Evolutionary conservation across 2,888 invertebrate genomes (phyloP).

Genomic region (Acronicta leporina): DNA sequence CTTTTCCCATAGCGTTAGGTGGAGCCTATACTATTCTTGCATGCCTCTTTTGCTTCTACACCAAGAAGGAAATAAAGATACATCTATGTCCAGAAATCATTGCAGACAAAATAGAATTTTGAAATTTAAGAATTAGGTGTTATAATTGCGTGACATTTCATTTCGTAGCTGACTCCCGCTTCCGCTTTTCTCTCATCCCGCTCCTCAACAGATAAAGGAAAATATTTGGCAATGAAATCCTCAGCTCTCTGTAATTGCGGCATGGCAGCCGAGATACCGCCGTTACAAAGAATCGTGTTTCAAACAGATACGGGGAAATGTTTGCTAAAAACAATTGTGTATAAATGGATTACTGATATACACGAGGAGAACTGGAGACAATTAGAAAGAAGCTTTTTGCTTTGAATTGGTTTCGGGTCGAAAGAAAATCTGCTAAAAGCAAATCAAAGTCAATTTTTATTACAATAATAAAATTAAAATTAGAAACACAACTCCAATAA

Average conservation of each 20-base stretch:
- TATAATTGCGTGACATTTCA: not conserved
- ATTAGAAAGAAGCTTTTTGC: slow-evolving; percentile 45
- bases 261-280: slow-evolving; percentile 53
- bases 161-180: slow-evolving; percentile 17
- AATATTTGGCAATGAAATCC: slow-evolving; percentile 87
- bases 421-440: slow-evolving; percentile 9
- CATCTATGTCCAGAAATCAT: too few relatives aligned
- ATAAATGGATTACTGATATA: slow-evolving; percentile 51
- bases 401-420: slow-evolving; percentile 27
- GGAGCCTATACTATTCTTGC: too few relatives aligned
- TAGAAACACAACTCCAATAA: too few relatives aligned
- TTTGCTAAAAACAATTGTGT: slow-evolving; percentile 55
- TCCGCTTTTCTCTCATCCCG: slow-evolving; percentile 53
- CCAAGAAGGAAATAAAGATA: too few relatives aligned
- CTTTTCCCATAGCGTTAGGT: too few relatives aligned
- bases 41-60: too few relatives aligned
- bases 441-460: not conserved
- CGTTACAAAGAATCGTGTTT: slow-evolving; percentile 59
- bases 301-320: slow-evolving; percentile 43
- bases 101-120: too few relatives aligned
- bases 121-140: too few relatives aligned
- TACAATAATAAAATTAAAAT: too few relatives aligned
- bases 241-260: slow-evolving; percentile 80
- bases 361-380: slow-evolving; percentile 38
- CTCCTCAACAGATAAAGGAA: slow-evolving; percentile 74